phyloP scores from a whole-genome alignment of 2,888 invertebrate genomes.

The Cryptops parisi region DNA sequence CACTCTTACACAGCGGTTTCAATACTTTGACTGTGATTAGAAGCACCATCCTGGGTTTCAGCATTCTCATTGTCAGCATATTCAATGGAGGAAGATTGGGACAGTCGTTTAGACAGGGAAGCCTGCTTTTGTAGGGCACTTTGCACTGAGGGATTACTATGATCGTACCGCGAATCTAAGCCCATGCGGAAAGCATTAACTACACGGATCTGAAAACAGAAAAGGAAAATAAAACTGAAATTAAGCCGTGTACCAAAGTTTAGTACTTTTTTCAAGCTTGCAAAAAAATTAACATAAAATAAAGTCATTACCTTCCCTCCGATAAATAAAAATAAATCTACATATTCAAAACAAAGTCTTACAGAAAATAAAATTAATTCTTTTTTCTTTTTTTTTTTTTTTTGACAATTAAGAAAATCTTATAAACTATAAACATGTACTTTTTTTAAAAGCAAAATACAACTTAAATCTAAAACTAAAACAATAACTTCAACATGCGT shows the following conservation, averaged over 20 bases:
- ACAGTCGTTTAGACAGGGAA: conserved; percentile 78
- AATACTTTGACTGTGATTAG: conserved; percentile 19
- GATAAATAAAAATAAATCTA: neutral
- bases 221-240: conserved; percentile 11
- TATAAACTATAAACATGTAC: neutral
- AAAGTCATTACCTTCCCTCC: neutral
- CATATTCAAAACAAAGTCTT: neutral
- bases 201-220: conserved; percentile 82
- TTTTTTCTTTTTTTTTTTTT: too few species aligned
- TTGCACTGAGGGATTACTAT: conserved; percentile 79
- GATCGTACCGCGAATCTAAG: conserved; percentile 85
- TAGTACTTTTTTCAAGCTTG: conserved; percentile 8
- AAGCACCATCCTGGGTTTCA: conserved; percentile 17
- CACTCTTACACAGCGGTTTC: conserved; percentile 18
- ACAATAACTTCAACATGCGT: too few species aligned
- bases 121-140: conserved; percentile 89
- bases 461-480: too few species aligned
- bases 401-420: neutral
- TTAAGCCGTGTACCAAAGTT: neutral
- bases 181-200: conserved; percentile 99
- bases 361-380: neutral
- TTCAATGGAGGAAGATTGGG: conserved; percentile 82
- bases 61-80: conserved; percentile 54
- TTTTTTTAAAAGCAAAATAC: neutral
- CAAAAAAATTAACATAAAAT: conserved; percentile 13